Percentiles rank a stretch among this genome's conserved stretches.
Evolutionary conservation across 2,113 vertebrate species (phyloP).

Genomic region (Pristiophorus japonicus): DNA sequence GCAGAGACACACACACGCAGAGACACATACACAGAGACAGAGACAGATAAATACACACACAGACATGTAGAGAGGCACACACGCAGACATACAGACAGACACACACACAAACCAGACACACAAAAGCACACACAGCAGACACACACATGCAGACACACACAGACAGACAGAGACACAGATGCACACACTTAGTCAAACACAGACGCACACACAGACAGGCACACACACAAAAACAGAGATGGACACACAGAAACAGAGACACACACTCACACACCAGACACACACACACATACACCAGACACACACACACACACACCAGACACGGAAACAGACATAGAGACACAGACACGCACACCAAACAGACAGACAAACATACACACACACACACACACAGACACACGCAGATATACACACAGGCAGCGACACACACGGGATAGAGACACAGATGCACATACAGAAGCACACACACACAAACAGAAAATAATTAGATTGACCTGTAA

Average conservation of each 20-base stretch:
- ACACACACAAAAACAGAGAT: too few species aligned
- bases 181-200: too few species aligned
- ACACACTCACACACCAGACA: too few species aligned
- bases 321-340: too few species aligned
- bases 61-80: not conserved
- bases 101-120: not conserved
- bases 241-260: too few species aligned
- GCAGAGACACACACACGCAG: not conserved
- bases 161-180: too few species aligned
- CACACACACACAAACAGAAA: not conserved
- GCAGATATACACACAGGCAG: too few species aligned
- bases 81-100: not conserved
- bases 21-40: not conserved
- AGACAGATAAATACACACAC: not conserved
- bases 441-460: not conserved
- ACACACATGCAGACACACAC: too few species aligned
- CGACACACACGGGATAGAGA: not conserved
- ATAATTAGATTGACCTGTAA: not conserved
- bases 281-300: too few species aligned
- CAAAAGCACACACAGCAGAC: too few species aligned
- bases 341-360: not conserved
- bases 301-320: too few species aligned
- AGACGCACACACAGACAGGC: not conserved
- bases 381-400: not conserved
- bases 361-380: not conserved